phyloP scores from a whole-genome alignment of 2,888 invertebrate species.

The Cataglyphis cursor region DNA sequence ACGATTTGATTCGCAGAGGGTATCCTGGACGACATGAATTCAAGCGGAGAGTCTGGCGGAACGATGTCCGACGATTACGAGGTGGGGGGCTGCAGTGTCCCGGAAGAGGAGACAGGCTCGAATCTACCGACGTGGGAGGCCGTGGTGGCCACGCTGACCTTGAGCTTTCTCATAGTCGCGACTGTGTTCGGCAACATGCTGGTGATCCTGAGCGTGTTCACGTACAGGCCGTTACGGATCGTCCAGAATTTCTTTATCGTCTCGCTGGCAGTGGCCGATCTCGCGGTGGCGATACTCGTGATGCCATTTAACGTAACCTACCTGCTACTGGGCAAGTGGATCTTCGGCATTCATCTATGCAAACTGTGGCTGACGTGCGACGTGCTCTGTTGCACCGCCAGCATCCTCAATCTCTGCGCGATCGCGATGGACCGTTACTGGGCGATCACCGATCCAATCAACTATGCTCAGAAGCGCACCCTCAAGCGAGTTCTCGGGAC shows the following conservation, averaged over 20 bases:
- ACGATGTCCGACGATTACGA: slow-evolving; percentile 81
- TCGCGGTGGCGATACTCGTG: slow-evolving; percentile 96
- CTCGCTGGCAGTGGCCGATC: slow-evolving; percentile 96
- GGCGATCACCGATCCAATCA: slow-evolving; percentile 98
- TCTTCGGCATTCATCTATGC: slow-evolving; percentile 96
- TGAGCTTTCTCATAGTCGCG: slow-evolving; percentile 94
- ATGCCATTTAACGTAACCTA: slow-evolving; percentile 98
- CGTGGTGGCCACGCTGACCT: slow-evolving; percentile 92
- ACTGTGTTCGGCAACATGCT: slow-evolving; percentile 97
- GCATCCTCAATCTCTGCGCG: slow-evolving; percentile 96
- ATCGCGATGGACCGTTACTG: slow-evolving; percentile 98
- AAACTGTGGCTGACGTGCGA: slow-evolving; percentile 98
- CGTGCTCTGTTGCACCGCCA: slow-evolving; percentile 98
- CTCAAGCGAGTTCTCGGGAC: slow-evolving; percentile 94
- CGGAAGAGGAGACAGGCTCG: slow-evolving; percentile 89
- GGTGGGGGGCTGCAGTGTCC: slow-evolving; percentile 77
- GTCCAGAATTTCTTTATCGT: slow-evolving; percentile 99
- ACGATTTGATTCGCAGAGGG: slow-evolving; percentile 68
- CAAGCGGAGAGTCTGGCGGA: slow-evolving; percentile 80
- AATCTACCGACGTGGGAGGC: slow-evolving; percentile 96
- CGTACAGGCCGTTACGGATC: slow-evolving; percentile 96
- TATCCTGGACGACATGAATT: slow-evolving; percentile 81
- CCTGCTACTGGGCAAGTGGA: slow-evolving; percentile 96
- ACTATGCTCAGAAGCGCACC: slow-evolving; percentile 97
- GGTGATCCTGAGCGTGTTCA: slow-evolving; percentile 98